These are phyloP conservation scores for Tachycineta bicolor DNA, from an alignment of 2,113 vertebrate species.

Conservation along the genomic window DNA sequence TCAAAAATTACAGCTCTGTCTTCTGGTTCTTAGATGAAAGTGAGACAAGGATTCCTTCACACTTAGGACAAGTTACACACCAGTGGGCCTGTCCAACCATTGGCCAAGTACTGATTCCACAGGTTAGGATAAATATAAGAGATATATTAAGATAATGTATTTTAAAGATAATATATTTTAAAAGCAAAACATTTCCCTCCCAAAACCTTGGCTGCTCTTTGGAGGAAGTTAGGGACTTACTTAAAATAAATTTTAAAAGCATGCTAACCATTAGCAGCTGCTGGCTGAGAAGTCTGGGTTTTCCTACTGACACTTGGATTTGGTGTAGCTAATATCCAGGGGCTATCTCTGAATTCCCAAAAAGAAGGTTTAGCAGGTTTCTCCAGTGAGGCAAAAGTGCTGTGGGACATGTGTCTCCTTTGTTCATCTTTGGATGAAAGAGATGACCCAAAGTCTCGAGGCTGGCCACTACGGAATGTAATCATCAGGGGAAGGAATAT, in stretches of 20 bases:
- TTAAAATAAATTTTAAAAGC: neutral
- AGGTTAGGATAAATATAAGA: neutral
- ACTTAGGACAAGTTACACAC: neutral
- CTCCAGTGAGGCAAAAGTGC: neutral
- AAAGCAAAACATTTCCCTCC: neutral
- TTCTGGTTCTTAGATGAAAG: neutral
- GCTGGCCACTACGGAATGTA: neutral
- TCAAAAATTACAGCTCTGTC: neutral
- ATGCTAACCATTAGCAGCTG: neutral
- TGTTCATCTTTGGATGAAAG: neutral
- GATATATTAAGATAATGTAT: neutral
- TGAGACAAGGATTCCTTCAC: neutral
- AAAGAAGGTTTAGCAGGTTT: neutral
- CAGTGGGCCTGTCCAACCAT: neutral
- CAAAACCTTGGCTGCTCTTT: neutral
- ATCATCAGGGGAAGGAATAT: neutral
- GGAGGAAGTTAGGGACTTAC: neutral
- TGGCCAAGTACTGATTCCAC: neutral
- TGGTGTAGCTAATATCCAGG: neutral
- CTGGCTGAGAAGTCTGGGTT: neutral
- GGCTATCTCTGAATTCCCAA: neutral
- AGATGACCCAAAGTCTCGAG: neutral
- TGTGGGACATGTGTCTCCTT: neutral
- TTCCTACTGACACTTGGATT: neutral
- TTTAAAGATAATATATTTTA: neutral